Evolutionary conservation across 2,888 invertebrate genomes (phyloP).

Genomic region (Cryptocheilus praepositus): DNA sequence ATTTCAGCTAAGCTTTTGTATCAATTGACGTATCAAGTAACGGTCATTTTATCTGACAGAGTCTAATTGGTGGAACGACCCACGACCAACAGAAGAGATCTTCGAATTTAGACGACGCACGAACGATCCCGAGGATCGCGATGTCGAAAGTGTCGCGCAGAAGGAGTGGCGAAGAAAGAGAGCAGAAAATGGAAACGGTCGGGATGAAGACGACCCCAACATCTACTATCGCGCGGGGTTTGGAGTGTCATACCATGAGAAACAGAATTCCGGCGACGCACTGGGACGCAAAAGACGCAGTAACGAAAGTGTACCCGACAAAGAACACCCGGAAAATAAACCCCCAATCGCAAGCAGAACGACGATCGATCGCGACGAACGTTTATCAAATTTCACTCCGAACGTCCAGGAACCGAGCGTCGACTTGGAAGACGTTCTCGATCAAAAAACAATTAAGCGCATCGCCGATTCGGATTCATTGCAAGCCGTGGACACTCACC

Average conservation of each 20-base stretch:
- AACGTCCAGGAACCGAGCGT: not conserved
- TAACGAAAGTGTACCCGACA: conserved; percentile 22
- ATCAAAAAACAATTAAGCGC: not conserved
- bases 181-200: not conserved
- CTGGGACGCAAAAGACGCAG: conserved; percentile 36
- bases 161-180: not conserved
- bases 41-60: not conserved
- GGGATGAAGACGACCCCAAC: conserved; percentile 21
- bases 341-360: too few species aligned
- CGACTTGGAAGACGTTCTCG: not conserved
- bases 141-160: conserved; percentile 1
- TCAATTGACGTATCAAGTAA: too few species aligned
- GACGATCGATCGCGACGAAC: too few species aligned
- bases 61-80: conserved; percentile 29
- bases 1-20: too few species aligned
- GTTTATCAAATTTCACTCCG: not conserved
- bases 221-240: conserved; percentile 38
- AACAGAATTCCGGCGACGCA: conserved; percentile 8
- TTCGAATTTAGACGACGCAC: conserved; percentile 25
- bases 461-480: too few species aligned
- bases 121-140: conserved; percentile 21
- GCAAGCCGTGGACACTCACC: too few species aligned
- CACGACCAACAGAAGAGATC: conserved; percentile 3
- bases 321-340: conserved; percentile 21
- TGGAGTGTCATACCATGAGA: conserved; percentile 37